These are phyloP conservation scores for Poeciliopsis retropinna DNA, from an alignment of 2,113 vertebrate genomes.

Conservation along the genomic window DNA sequence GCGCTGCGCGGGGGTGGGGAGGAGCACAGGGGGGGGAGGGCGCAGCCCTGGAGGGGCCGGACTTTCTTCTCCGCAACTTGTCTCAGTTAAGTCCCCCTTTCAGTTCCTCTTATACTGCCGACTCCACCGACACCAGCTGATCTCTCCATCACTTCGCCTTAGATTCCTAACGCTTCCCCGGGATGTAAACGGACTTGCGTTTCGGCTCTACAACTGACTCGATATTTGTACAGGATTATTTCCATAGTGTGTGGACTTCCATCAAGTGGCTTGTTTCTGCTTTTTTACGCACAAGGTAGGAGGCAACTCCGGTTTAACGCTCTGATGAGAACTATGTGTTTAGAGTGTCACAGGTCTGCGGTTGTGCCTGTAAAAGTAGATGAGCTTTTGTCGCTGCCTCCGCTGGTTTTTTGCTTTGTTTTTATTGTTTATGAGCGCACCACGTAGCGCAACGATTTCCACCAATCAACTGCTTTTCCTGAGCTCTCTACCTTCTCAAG, in stretches of 20 bases:
- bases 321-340: neutral
- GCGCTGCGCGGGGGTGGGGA: neutral
- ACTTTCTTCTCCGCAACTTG: constrained; percentile 66
- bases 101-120: constrained; percentile 36
- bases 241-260: constrained; percentile 4
- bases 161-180: neutral
- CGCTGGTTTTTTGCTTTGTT: constrained; percentile 36
- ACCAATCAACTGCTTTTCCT: neutral
- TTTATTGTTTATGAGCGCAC: constrained; percentile 13
- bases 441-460: neutral
- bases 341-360: neutral
- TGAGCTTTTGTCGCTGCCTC: neutral
- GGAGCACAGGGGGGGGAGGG: constrained; percentile 11
- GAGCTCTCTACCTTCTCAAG: neutral
- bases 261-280: neutral
- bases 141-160: constrained; percentile 37
- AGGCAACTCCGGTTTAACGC: neutral
- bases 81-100: constrained; percentile 53
- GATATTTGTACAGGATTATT: constrained; percentile 40
- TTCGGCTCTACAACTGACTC: neutral
- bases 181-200: constrained; percentile 6
- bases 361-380: neutral
- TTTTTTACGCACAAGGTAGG: constrained; percentile 49
- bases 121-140: constrained; percentile 38
- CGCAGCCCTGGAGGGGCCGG: constrained; percentile 56